Conservation (phyloP, 2,113 vertebrate species). For the Ranitomeya imitator region DNA sequence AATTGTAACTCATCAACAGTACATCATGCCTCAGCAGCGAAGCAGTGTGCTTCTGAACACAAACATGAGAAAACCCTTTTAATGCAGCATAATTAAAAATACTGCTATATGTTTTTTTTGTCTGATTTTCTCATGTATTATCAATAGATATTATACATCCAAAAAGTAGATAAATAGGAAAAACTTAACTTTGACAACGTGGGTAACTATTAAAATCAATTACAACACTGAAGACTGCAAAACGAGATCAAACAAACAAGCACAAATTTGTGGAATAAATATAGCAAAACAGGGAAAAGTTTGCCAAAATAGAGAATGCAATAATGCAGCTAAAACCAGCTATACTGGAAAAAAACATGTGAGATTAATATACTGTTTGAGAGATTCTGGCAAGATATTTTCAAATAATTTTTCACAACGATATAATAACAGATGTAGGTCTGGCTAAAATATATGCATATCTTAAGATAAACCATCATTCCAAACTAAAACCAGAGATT, state of each 20-base stretch:
- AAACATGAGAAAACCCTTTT: not conserved
- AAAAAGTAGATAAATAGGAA: not conserved
- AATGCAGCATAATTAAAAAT: not conserved
- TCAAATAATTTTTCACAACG: conserved; percentile 36
- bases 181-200: not conserved
- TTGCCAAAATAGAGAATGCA: conserved; percentile 28
- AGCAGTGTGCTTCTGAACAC: no score
- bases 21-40: no score
- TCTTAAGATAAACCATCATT: not conserved
- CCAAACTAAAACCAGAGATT: conserved; percentile 50
- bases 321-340: not conserved
- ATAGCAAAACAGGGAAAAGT: not conserved
- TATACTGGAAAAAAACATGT: conserved; percentile 40
- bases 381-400: conserved; percentile 40
- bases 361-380: conserved; percentile 28
- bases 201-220: conserved; percentile 1
- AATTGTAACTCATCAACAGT: no score
- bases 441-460: conserved; percentile 44
- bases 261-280: not conserved
- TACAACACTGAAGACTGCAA: not conserved
- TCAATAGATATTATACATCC: not conserved
- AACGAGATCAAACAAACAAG: not conserved
- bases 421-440: conserved; percentile 50
- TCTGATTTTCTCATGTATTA: not conserved
- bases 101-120: not conserved